Percentiles rank a stretch among this genome's conserved stretches.
Conservation (phyloP, 2,797 vertebrate species). For the Avahi laniger region DNA sequence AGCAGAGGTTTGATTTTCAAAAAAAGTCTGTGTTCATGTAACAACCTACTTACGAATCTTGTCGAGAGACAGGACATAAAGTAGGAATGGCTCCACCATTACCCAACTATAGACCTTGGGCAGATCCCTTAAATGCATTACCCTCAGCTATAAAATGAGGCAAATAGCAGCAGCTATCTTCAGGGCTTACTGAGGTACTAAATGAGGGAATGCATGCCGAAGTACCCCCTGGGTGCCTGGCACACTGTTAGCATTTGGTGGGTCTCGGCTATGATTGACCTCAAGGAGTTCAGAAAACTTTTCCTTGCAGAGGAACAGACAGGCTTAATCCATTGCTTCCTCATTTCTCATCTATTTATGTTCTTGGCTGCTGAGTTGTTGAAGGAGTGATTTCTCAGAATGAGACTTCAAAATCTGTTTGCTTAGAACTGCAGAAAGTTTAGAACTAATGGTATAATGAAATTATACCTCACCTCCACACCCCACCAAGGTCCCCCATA, state of each 20-base stretch:
- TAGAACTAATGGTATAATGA: not conserved
- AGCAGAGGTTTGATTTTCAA: not conserved
- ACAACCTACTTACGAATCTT: not conserved
- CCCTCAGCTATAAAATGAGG: not conserved
- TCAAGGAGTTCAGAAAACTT: not conserved
- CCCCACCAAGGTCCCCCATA: not conserved
- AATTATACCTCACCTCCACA: not conserved
- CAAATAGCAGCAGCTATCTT: not conserved
- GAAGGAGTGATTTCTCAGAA: not conserved
- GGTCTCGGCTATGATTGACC: not conserved
- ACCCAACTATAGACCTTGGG: not conserved
- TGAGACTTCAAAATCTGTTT: not conserved
- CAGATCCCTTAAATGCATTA: not conserved
- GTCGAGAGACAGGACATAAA: not conserved
- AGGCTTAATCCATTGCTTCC: not conserved
- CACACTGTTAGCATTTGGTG: accelerated
- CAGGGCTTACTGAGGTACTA: not conserved
- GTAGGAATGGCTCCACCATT: not conserved
- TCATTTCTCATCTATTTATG: not conserved
- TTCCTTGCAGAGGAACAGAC: not conserved
- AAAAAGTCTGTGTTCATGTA: not conserved
- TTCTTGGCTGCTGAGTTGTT: not conserved
- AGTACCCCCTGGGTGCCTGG: not conserved
- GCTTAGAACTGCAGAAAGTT: not conserved
- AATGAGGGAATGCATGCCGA: not conserved